Evolutionary conservation across 2,888 invertebrate species (phyloP).

Genomic region (Lysandra bellargus): DNA sequence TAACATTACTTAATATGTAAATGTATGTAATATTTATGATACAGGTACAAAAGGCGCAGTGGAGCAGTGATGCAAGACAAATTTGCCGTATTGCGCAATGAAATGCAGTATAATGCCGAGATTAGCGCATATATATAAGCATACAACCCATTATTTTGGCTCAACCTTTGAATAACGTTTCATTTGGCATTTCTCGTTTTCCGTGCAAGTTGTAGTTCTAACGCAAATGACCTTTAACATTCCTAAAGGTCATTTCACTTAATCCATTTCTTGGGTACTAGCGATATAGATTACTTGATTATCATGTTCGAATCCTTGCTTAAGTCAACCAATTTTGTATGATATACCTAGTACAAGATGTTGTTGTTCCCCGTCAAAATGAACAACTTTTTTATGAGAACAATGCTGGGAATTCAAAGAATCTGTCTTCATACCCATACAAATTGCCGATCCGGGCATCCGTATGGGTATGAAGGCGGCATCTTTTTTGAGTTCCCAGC

Average conservation of each 20-base stretch:
- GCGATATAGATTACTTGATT: neutral
- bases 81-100: slow-evolving; percentile 23
- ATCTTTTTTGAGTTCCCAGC: too few relatives aligned
- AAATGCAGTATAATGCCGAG: slow-evolving; percentile 22
- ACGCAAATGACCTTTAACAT: neutral
- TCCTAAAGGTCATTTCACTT: slow-evolving; percentile 13
- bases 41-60: neutral
- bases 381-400: too few relatives aligned
- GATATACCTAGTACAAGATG: too few relatives aligned
- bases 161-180: slow-evolving; percentile 22
- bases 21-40: neutral
- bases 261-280: neutral
- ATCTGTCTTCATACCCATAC: too few relatives aligned
- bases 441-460: too few relatives aligned
- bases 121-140: neutral
- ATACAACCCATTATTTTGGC: slow-evolving; percentile 5
- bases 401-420: too few relatives aligned
- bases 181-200: slow-evolving; percentile 25
- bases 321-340: neutral
- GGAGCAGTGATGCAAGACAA: slow-evolving; percentile 7
- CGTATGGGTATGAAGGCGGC: too few relatives aligned
- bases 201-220: slow-evolving; percentile 5
- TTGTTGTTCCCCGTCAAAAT: too few relatives aligned
- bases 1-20: neutral
- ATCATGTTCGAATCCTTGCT: neutral